These are phyloP conservation scores for Mimas tiliae DNA, from an alignment of 2,888 invertebrate genomes.

Conservation along the genomic window DNA sequence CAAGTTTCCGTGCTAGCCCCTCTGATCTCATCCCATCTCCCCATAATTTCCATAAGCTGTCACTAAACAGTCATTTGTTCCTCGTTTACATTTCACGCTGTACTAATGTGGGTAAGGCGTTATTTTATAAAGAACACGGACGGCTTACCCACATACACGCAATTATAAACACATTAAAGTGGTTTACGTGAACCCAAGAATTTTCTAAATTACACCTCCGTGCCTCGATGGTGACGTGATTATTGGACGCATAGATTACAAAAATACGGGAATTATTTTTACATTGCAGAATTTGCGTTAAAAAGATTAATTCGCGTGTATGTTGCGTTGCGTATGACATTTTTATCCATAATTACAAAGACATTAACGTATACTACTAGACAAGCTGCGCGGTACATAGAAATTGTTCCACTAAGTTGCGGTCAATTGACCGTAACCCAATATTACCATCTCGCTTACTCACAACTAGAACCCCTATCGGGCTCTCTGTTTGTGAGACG, in stretches of 20 bases:
- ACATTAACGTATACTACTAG: too few relatives aligned
- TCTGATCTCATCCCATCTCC: too few relatives aligned
- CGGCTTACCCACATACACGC: conserved; percentile 59
- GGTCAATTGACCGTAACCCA: too few relatives aligned
- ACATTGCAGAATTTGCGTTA: background rate
- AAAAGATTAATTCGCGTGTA: background rate
- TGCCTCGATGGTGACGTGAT: conserved; percentile 32
- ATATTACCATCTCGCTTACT: too few relatives aligned
- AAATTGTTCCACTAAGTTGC: too few relatives aligned
- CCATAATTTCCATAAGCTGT: conserved; percentile 21
- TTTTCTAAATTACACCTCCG: conserved; percentile 48
- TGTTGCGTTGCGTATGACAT: background rate
- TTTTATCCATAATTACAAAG: background rate
- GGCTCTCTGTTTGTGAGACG: too few relatives aligned
- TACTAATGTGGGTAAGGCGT: conserved; percentile 23
- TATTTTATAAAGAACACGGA: conserved; percentile 66
- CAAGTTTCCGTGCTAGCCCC: too few relatives aligned
- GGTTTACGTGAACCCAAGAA: conserved; percentile 61
- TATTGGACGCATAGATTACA: conserved; percentile 22
- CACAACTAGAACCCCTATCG: too few relatives aligned
- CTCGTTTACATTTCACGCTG: conserved; percentile 28
- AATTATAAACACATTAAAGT: conserved; percentile 83
- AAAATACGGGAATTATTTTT: conserved; percentile 3
- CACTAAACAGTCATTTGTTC: conserved; percentile 24
- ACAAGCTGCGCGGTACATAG: too few relatives aligned